These are phyloP conservation scores for Homarus gammarus DNA, from an alignment of 2,888 invertebrate species.

Conservation along the genomic window DNA sequence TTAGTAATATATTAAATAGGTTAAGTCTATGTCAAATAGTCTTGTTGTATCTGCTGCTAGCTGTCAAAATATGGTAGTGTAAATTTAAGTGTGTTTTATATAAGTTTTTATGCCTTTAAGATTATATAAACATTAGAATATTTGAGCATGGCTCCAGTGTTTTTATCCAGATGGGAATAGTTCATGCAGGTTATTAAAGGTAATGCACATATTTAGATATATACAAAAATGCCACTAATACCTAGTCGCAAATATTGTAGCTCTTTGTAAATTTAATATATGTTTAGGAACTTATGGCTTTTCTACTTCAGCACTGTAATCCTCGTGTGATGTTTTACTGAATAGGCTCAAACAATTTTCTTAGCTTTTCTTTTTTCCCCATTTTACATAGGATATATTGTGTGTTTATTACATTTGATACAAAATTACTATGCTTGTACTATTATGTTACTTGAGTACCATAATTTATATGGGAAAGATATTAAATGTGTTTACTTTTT, in stretches of 20 bases:
- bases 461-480: too few relatives aligned
- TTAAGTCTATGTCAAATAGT: not conserved
- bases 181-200: not conserved
- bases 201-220: not conserved
- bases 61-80: not conserved
- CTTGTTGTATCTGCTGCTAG: conserved; percentile 5
- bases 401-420: conserved; percentile 11
- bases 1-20: conserved; percentile 21
- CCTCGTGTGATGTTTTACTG: not conserved
- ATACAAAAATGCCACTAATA: not conserved
- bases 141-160: conserved; percentile 5
- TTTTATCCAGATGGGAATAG: conserved; percentile 12
- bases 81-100: not conserved
- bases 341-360: not conserved
- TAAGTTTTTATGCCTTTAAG: conserved; percentile 1
- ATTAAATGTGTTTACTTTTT: too few relatives aligned
- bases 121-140: not conserved
- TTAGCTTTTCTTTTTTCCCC: not conserved
- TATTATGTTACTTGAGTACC: too few relatives aligned
- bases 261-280: not conserved
- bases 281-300: not conserved
- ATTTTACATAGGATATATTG: not conserved
- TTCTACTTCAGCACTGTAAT: not conserved
- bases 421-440: too few relatives aligned
- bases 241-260: conserved; percentile 11